Base-by-base conservation (phyloP, 2,888 invertebrate genomes). In the Diabrotica balteata region DNA sequence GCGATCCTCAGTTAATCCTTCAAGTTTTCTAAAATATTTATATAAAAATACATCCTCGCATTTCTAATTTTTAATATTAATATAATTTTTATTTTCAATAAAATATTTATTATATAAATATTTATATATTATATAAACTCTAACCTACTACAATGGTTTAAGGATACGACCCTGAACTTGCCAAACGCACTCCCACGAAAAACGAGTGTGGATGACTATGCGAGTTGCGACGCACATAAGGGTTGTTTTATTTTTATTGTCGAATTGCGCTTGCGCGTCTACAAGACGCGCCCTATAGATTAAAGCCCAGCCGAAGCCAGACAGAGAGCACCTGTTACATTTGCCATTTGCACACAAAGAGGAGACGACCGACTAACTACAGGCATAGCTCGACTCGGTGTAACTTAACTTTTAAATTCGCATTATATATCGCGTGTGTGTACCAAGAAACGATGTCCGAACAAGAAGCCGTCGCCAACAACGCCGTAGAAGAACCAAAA, bases 251-350 rank as follows among this genome's bases (percentile, higher is more conserved):
- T 73, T 77, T 70, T 76, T 72, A 50, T 71, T 71, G 17, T 42
- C n/a, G n/a, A 17, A 67, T 43, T 58, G 77, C 81, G 82, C 82
- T 77, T 77, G 81, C 80, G 79, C 73, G 46, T 45, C 45, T 22
- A 17, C 66, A 73, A 72, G 81, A 79, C 82, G 82, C 83, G 82
- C 83, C 81, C 82, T 66, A 65, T 62, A 63, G 61, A 61, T 64
- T 64, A 64, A n/a, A 64, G 58, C 77, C 75, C 75, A 73, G 72
- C 67, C 75, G 68, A 57, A 45, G 55, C 55, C 46, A 46, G 55
- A 59, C 52, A 61, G 55, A 43, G 57, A 76, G 79, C 80, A 80
- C 80, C 81, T 80, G 80, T 80, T 81, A 80, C 77, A 57, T 57
- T 57, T 57, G 55, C 45, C 45, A 46, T 57, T 57, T 45, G 45